Evolutionary conservation across 1,140 invertebrate species (phyloP).

Genomic region (Heliconius hermathena): DNA sequence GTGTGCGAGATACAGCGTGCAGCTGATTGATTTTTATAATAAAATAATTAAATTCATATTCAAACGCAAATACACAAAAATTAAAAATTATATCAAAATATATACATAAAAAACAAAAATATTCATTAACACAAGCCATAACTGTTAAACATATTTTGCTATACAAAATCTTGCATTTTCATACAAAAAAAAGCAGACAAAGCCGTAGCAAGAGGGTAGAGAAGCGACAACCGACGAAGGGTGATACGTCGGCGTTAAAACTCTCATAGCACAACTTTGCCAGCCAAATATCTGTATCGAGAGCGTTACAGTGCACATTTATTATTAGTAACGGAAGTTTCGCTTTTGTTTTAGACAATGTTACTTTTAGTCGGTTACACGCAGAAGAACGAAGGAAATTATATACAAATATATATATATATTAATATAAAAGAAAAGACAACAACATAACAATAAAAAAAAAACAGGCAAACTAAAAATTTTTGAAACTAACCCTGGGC

Average conservation of each 20-base stretch:
- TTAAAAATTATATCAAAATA: background rate
- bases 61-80: background rate
- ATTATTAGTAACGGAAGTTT: slow-evolving; percentile 3
- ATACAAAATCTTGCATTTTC: background rate
- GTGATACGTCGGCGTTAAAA: background rate
- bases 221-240: background rate
- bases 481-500: slow-evolving; percentile 11
- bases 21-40: background rate
- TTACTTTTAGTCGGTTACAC: background rate
- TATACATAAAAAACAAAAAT: background rate
- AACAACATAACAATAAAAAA: background rate
- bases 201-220: background rate
- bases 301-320: slow-evolving; percentile 11
- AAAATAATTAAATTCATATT: background rate
- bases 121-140: background rate
- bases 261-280: background rate
- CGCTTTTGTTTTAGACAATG: background rate
- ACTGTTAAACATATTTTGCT: background rate
- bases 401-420: no score
- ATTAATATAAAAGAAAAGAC: background rate
- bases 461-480: slow-evolving; percentile 11
- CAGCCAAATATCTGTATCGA: background rate
- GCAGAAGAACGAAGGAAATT: background rate
- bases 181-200: background rate
- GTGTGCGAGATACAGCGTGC: no score